Conservation (phyloP, 2,888 invertebrate genomes). For the Trileptium ribeirensis region DNA sequence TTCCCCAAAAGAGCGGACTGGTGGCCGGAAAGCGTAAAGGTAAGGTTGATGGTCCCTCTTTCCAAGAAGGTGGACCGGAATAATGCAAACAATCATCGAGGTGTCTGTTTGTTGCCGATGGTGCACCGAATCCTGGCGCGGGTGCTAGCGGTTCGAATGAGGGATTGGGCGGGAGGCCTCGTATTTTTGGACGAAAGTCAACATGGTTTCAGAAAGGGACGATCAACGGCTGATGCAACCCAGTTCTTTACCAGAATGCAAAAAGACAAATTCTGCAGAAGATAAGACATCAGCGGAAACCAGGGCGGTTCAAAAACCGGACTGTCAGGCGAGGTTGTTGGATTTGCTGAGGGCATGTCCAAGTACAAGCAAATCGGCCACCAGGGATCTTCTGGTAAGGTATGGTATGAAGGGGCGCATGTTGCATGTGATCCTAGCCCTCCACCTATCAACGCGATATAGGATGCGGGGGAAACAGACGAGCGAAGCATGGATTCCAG, state of each 20-base stretch:
- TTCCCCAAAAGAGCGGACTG: neutral
- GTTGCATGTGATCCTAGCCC: neutral
- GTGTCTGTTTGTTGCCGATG: neutral
- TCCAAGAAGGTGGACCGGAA: neutral
- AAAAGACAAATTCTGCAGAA: neutral
- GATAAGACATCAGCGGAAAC: neutral
- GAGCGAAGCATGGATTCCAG: neutral
- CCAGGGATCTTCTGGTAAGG: neutral
- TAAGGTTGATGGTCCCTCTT: neutral
- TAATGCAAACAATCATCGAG: neutral
- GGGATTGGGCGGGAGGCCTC: neutral
- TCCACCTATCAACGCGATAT: neutral
- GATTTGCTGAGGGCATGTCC: neutral
- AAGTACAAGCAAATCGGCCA: neutral
- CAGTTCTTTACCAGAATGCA: conserved; percentile 10
- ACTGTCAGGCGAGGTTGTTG: neutral
- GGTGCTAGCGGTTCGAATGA: neutral
- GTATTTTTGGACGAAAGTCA: neutral
- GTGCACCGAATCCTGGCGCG: neutral
- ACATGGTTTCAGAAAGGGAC: neutral
- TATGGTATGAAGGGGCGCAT: conserved; percentile 4
- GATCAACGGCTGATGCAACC: neutral
- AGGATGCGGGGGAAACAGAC: neutral
- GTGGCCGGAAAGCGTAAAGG: neutral
- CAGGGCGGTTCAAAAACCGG: neutral